Base-by-base conservation (phyloP, 2,113 vertebrate genomes). In the Nothocercus nigrocapillus region DNA sequence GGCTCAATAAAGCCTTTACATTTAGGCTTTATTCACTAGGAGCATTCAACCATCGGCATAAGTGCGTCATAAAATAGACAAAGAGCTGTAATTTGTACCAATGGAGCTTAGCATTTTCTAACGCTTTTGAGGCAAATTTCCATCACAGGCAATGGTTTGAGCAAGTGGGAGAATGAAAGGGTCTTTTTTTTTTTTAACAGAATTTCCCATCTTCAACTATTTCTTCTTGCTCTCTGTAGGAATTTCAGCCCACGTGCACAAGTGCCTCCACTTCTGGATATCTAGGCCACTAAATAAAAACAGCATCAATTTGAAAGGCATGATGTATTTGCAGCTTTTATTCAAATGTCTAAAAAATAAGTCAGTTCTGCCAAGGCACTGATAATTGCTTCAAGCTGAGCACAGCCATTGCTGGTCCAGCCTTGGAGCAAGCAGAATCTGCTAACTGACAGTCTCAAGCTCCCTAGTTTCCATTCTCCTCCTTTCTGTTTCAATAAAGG, bases 1-100 rank as follows among this genome's bases (percentile, higher is more conserved):
- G 47, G 51, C 53, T 93, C 8, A 4, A 56, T 88, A 95, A 88
- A 93, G 36, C 21, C 62, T 90, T 82, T 92, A 42, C 62, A 42
- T 93, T 94, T 76, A 87, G 74, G 86, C 73, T 91, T 96, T 45
- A 82, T 90, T 88, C 94, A 81, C 90, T 54, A 66, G 80, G 81
- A 88, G 58, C 80, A 90, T 74, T 95, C 93, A 94, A 75, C 83
- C 90, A 49, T 53, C 13, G 4, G n/a, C 9, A 2, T 78, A 95
- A 94, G 64, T 66, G 79, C 12, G n/a, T 84, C 82, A 79, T 94
- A 96, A 95, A 96, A 88, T 25, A 96, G 92, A 96, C 69, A 85
- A 86, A 95, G 69, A 90, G 77, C 83, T 69, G 36, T 58, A 87
- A 82, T 92, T 84, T 47, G 66, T 90, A 87, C 62, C 81, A 75